These are phyloP conservation scores for Gnatocerus cornutus DNA, from an alignment of 2,888 invertebrate genomes.

Conservation along the genomic window DNA sequence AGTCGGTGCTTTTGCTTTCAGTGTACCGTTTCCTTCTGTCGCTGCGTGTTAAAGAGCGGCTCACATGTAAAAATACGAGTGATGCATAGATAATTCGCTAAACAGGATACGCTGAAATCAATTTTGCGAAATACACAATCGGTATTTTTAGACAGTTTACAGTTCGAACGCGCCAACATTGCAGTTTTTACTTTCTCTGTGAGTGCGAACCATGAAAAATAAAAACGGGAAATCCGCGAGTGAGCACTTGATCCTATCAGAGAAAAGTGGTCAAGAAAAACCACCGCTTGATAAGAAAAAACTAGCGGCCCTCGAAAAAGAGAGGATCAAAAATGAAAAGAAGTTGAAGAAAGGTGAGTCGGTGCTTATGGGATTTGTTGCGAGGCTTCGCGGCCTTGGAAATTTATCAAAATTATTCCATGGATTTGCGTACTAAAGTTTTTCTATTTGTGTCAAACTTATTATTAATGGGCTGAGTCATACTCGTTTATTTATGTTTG, in stretches of 20 bases:
- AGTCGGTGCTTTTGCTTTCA: conserved; percentile 42
- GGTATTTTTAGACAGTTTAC: background rate
- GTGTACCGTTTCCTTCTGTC: conserved; percentile 26
- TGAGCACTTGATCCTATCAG: conserved; percentile 75
- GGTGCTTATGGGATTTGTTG: background rate
- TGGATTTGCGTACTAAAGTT: conserved; percentile 25
- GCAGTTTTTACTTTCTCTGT: conserved; percentile 18
- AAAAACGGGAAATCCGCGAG: conserved; percentile 63
- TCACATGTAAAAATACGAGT: conserved; percentile 13
- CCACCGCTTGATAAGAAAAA: conserved; percentile 74
- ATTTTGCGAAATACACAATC: conserved; percentile 3
- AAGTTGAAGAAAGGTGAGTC: conserved; percentile 72
- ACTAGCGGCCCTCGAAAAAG: conserved; percentile 70
- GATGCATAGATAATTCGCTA: conserved; percentile 8
- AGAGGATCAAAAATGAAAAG: conserved; percentile 73
- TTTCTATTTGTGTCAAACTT: conserved; percentile 34
- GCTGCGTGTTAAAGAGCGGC: conserved; percentile 3
- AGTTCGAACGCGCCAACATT: background rate
- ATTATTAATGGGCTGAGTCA: conserved; percentile 30
- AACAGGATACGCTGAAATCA: conserved; percentile 1
- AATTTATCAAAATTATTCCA: conserved; percentile 25
- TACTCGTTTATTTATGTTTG: conserved; percentile 12
- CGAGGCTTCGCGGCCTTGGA: conserved; percentile 16
- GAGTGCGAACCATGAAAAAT: conserved; percentile 60
- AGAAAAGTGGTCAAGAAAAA: conserved; percentile 73